Percentiles rank a stretch among this genome's conserved stretches.
These are phyloP conservation scores for Hippolais icterina DNA, from an alignment of 2,113 vertebrate genomes.

Conservation along the genomic window DNA sequence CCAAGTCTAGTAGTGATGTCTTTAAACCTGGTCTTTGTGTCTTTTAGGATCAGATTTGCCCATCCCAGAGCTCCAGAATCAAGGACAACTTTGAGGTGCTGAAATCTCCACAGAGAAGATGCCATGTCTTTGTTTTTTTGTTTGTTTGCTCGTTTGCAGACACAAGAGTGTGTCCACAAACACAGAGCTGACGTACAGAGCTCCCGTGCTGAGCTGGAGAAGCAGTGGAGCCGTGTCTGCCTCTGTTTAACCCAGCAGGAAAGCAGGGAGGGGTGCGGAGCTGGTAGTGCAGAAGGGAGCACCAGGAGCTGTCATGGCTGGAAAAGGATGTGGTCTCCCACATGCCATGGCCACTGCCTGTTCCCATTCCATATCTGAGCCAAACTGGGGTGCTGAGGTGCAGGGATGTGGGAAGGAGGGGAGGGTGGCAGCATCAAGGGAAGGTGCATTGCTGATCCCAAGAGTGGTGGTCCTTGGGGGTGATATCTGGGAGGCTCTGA, in stretches of 20 bases:
- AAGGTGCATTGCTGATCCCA: not conserved
- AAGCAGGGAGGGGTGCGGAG: not conserved
- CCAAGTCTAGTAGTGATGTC: rapidly evolving
- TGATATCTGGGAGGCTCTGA: not conserved
- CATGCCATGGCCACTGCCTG: rapidly evolving
- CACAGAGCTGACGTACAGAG: too few species aligned
- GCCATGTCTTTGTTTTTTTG: not conserved
- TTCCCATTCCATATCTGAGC: not conserved
- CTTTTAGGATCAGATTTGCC: not conserved
- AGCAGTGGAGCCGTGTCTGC: rapidly evolving
- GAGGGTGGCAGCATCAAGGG: not conserved
- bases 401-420: not conserved
- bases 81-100: not conserved
- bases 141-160: not conserved
- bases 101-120: rapidly evolving
- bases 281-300: not conserved
- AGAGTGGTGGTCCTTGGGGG: not conserved
- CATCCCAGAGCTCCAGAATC: not conserved
- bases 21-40: not conserved
- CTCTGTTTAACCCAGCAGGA: not conserved
- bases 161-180: too few species aligned
- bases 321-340: rapidly evolving
- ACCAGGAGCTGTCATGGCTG: not conserved
- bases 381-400: not conserved
- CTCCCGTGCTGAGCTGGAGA: rapidly evolving